A percentile compares a stretch with the other conserved stretches of the same genome.
Conservation (phyloP, 2,113 vertebrate genomes). For the Bubalus kerabau region DNA sequence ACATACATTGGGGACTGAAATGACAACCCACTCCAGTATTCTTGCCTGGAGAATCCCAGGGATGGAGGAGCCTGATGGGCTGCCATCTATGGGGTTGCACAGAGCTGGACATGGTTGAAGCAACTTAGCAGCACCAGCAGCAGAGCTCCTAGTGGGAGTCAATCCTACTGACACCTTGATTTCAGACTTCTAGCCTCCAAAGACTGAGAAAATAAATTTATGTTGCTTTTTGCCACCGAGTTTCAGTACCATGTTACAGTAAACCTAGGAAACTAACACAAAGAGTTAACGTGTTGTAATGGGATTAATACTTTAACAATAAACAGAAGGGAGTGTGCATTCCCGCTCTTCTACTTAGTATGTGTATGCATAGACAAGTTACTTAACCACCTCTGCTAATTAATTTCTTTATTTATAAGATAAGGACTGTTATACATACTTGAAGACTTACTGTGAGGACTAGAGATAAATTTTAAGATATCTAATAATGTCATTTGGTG, state of each 20-base stretch:
- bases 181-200: not conserved
- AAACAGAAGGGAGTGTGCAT: not conserved
- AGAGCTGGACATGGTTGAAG: rapidly evolving
- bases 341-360: not conserved
- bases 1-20: not conserved
- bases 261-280: not conserved
- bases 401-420: not conserved
- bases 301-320: not conserved
- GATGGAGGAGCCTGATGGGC: not conserved
- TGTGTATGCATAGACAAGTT: not conserved
- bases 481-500: not conserved
- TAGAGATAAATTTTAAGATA: not conserved
- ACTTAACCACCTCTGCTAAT: not conserved
- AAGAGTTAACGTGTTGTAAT: not conserved
- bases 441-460: not conserved
- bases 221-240: not conserved
- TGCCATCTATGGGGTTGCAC: rapidly evolving
- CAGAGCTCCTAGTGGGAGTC: not conserved
- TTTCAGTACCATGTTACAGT: not conserved
- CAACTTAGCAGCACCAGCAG: not conserved
- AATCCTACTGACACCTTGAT: not conserved
- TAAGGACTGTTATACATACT: not conserved
- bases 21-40: not conserved
- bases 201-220: not conserved
- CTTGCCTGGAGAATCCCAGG: not conserved